phyloP scores from a whole-genome alignment of 2,888 invertebrate species.

The Xylocampa areola region DNA sequence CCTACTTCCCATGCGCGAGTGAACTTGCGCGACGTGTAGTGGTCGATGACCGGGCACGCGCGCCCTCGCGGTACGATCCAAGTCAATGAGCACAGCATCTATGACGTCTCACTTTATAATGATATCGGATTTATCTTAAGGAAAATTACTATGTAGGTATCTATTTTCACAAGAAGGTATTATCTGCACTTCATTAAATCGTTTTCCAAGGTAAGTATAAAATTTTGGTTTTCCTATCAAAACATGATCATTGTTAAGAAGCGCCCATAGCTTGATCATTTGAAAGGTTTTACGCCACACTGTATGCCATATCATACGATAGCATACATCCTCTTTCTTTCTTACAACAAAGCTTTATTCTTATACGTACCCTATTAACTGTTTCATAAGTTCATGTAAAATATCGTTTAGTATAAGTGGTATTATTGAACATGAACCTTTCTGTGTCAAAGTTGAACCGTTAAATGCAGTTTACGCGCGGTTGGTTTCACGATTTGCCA shows the following conservation, averaged over 20 bases:
- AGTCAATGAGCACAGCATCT: slow-evolving; percentile 62
- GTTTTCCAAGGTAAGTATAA: no score
- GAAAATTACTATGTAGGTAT: no score
- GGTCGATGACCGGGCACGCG: slow-evolving; percentile 84
- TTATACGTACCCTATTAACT: no score
- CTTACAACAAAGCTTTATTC: no score
- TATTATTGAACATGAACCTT: slow-evolving; percentile 62
- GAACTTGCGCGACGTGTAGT: slow-evolving; percentile 72
- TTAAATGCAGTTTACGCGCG: slow-evolving; percentile 72
- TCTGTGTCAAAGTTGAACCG: slow-evolving; percentile 86
- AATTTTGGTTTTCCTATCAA: slow-evolving; percentile 12
- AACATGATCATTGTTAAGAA: slow-evolving; percentile 25
- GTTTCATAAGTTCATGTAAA: slow-evolving; percentile 7
- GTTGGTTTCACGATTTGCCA: slow-evolving; percentile 75
- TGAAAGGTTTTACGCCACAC: no score
- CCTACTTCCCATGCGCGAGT: slow-evolving; percentile 70
- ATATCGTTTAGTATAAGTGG: slow-evolving; percentile 24
- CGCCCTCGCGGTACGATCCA: slow-evolving; percentile 61
- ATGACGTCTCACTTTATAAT: slow-evolving; percentile 55
- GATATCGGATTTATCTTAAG: slow-evolving; percentile 37
- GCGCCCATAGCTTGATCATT: no score
- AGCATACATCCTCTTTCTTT: no score
- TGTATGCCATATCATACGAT: no score
- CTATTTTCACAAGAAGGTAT: no score
- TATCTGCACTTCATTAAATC: no score